Evolutionary conservation across 2,113 vertebrate species (phyloP), one percentile per base, ranked within the genome.

Genomic region (Pristiophorus japonicus): DNA sequence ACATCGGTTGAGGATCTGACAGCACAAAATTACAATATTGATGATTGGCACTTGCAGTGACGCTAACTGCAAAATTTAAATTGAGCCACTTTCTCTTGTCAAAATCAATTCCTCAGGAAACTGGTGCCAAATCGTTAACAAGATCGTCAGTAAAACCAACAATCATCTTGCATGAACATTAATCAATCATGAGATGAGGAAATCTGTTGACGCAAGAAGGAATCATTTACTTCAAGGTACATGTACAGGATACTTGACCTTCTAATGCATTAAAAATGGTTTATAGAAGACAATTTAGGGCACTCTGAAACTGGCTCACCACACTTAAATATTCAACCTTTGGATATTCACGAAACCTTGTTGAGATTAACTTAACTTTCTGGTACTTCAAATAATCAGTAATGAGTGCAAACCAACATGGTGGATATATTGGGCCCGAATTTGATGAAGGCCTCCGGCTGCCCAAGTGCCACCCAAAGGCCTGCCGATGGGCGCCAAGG

Each of bases 21-120:
- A 91, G 87, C 34, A 62, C 30, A 91, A 91, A 62, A 62, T 91
- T 91, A 62, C 51, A 91, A n/a, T 62, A 91, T 91, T 91, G 55
- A 91, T 62, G 55, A 91, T 59, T 91, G 51, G 59, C 30, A 91
- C 30, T 91, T 62, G 87, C 4, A 30, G 85, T 62, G 51, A 62
- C 27, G 34, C 30, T 34, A 62, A 91, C 24, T 6, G 12, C 14
- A 62, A 91, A 62, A 62, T 59, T 62, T n/a, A 91, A 91, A 91
- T 91, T 62, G 87, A n/a, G 55, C 16, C 4, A 5, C 4, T 20
- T 62, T 91, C 18, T 91, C 87, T 62, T 18, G 10, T 62, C 87
- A 91, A 62, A 62, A 34, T 62, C 55, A 20, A 62, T 62, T 90
- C 6, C 11, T 62, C 30, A 20, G 12, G 55, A 59, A 91, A 7